phyloP scores from a whole-genome alignment of 2,888 invertebrate genomes.

The Macropis europaea region DNA sequence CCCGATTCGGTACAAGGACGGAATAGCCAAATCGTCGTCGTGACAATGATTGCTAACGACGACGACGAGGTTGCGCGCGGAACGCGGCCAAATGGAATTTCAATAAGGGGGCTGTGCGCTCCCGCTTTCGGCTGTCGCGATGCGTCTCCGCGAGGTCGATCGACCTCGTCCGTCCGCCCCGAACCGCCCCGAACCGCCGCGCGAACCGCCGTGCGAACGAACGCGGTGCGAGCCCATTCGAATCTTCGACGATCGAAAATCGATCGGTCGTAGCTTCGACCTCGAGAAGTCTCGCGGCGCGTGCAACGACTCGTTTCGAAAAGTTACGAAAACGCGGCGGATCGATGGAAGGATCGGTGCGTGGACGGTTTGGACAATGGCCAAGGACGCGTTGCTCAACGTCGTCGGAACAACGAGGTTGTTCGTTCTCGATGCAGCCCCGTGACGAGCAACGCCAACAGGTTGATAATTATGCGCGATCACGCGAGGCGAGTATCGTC shows the following conservation, averaged over 20 bases:
- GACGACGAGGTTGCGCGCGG: slow-evolving; percentile 37
- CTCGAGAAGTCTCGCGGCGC: no score
- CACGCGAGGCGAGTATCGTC: slow-evolving; percentile 52
- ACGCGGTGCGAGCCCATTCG: background rate
- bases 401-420: slow-evolving; percentile 23
- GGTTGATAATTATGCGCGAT: slow-evolving; percentile 62
- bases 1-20: slow-evolving; percentile 57
- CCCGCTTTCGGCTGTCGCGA: background rate
- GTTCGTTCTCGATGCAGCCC: slow-evolving; percentile 27
- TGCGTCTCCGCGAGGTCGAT: slow-evolving; percentile 15
- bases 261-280: no score
- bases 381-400: slow-evolving; percentile 74
- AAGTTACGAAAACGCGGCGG: background rate
- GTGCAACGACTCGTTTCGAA: background rate
- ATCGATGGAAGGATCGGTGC: slow-evolving; percentile 54
- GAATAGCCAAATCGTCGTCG: slow-evolving; percentile 56
- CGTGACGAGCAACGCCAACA: slow-evolving; percentile 38
- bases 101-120: slow-evolving; percentile 40
- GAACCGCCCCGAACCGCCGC: no score
- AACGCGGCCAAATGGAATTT: slow-evolving; percentile 54
- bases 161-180: background rate
- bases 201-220: no score
- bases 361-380: slow-evolving; percentile 69
- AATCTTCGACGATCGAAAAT: no score
- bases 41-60: slow-evolving; percentile 54